Evolutionary conservation across 2,113 vertebrate genomes (phyloP), one percentile per base, ranked within the genome.

Genomic region (Herpetotheres cachinnans): DNA sequence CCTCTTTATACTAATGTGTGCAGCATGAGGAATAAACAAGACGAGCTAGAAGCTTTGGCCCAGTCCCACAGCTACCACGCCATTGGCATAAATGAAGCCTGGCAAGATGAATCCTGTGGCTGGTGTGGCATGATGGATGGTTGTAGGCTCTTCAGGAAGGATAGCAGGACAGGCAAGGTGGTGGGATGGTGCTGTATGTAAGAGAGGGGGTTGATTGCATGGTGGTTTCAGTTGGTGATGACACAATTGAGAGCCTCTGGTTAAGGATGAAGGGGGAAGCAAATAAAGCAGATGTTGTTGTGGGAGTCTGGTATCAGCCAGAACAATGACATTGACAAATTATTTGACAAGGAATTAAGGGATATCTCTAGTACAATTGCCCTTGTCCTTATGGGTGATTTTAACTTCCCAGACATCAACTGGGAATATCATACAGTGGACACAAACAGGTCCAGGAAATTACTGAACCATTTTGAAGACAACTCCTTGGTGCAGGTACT

Each of bases 141-240:
- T 44, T 61, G 14, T 2, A 82, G 8, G n/a, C 7, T 72, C 2
- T 36, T 67, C 16, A 63, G 14, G 30, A 69, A 10, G 12, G 7
- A 38, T 30, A 22, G 9, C 9, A 52, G 11, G 24, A 7, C 13
- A 50, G 15, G 7, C 0, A 0, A 52, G 9, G 29, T 1, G 2
- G 16, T 3, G 15, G 14, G 26, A 6, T 78, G 1, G 14, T 16
- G 3, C 14, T 91, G 16, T 49, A 21, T n/a, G 4, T 61, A 49
- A 44, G 14, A 22, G 62, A 78, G n/a, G 2, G 3, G 10, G n/a
- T 46, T 14, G 32, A 40, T 30, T 61, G 8, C 27, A 7, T 6
- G 6, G 17, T 2, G 6, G 3, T 55, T 87, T 17, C 27, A 62
- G 36, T 6, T 69, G 47, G 15, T 3, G 1, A 10, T 1, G 2